Base-by-base conservation (phyloP, 1,140 invertebrate species). In the Bicyclus anynana region DNA sequence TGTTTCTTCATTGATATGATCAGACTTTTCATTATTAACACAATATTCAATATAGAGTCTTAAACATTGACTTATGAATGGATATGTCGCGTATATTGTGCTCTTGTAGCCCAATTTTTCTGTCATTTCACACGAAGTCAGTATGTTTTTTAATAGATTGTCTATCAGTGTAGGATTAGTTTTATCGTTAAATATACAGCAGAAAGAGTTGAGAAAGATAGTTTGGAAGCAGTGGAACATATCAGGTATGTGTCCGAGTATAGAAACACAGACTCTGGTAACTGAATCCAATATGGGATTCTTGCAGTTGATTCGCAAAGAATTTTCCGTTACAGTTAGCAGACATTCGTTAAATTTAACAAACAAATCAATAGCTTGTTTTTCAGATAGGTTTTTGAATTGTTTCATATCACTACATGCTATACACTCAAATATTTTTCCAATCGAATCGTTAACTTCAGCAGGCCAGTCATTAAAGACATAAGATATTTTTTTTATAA, bases 141-240 rank as follows among this genome's bases (percentile, higher is more conserved):
- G 13, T 0, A 85, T 40, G 57, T 62, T 73, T 9, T 73, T 69
- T 1, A 87, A 62, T 1, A 77, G 49, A 20, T 65, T 71, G 5
- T 80, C 75, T 7, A 64, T n/a, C 7, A 61, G 20, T 42, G 62
- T 68, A 2, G 47, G 37, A 50, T 67, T 68, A 0, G 47, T 26
- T 40, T 59, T 65, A 16, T 74, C 61, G 1, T 62, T 72, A 4
- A 87, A 69, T 14, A 85, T 60, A 59, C 59, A 66, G 7, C 74
- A 76, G 9, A 84, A 79, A 0, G 67, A 59, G 18, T 83, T 82
- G 5, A 77, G 54, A 53, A 76, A 81, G 26, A 84, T 72, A 5
- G 74, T 83, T 62, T 84, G 75, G 0, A 84, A 48, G 23, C 77
- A 80, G 18, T 80, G 68, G 27, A 72, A 76, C 6, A 84, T 61